Evolutionary conservation across 1,140 invertebrate species (phyloP), one percentile per base, ranked within the genome.

Genomic region (Bradynema listronoti): DNA sequence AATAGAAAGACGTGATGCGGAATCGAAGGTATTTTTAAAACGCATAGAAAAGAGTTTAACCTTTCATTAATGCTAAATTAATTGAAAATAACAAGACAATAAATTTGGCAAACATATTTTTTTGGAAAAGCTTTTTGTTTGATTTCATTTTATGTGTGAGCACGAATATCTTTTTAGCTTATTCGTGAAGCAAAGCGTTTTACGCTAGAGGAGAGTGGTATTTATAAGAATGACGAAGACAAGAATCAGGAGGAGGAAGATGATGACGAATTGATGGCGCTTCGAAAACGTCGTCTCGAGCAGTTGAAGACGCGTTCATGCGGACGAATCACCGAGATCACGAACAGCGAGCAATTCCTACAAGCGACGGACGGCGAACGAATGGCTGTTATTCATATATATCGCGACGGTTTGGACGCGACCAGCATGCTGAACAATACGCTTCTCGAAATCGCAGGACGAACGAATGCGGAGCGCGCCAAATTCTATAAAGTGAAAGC

Each of bases 401-500:
- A 68, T 41, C 53, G 64, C 14, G 67, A 68, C 33, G 66, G 47
- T 30, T 42, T 69, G n/a, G 67, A 56, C 4, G 29, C 46, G 5
- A 61, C 25, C 41, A 41, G 51, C 30, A 41, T 46, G 14, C 22
- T 69, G 27, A 69, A 69, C 51, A 65, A 69, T 19, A 63, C 65
- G 5, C 49, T 69, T 9, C 16, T 69, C 11, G 67, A 68, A 33
- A 39, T 69, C 14, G 41, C 63, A 19, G 56, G 45, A n/a, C 32
- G 34, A 16, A 56, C 42, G 29, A 19, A 66, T 33, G 7, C 36
- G 19, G 30, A 34, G 22, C 52, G 49, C 5, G 47, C 49, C 11
- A 57, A 47, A 27, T 69, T 72, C 41, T 69, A 41, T 42, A 72
- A 72, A 54, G 65, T 69, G 39, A 22, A 72, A 52, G 33, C 63